Conservation (phyloP, 92 coral and sea anemone species). For the Zoanthus sansibaricus region DNA sequence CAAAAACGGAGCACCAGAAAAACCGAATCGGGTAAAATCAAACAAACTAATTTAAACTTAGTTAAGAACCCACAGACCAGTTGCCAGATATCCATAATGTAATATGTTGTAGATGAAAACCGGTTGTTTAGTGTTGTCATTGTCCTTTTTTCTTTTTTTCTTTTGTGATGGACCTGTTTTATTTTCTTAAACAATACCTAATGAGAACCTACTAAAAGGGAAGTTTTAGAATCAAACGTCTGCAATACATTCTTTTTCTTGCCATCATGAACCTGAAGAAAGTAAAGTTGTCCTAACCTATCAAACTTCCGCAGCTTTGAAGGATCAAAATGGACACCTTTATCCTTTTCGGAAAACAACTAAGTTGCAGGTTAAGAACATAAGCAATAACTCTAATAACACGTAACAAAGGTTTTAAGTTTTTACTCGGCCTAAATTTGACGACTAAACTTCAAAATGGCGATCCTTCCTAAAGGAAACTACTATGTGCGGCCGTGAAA, state of each 20-base stretch:
- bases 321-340: not conserved
- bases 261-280: not conserved
- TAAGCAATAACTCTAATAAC: not conserved
- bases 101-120: not conserved
- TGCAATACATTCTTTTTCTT: not conserved
- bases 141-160: not conserved
- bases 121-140: conserved; percentile 17
- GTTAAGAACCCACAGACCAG: too few relatives aligned
- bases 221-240: not conserved
- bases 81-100: too few relatives aligned
- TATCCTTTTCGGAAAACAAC: not conserved
- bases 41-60: too few relatives aligned
- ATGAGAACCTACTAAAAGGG: not conserved
- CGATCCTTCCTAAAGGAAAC: not conserved
- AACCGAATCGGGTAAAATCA: too few relatives aligned
- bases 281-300: too few relatives aligned
- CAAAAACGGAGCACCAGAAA: too few relatives aligned
- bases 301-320: not conserved
- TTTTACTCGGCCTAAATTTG: not conserved
- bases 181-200: conserved; percentile 27
- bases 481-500: not conserved
- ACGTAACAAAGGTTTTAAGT: not conserved
- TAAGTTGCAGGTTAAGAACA: not conserved
- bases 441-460: not conserved
- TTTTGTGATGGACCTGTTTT: conserved; percentile 20